Percentiles rank a stretch among this genome's conserved stretches.
Conservation (phyloP, 2,888 invertebrate genomes). For the Hofmannophila pseudospretella region DNA sequence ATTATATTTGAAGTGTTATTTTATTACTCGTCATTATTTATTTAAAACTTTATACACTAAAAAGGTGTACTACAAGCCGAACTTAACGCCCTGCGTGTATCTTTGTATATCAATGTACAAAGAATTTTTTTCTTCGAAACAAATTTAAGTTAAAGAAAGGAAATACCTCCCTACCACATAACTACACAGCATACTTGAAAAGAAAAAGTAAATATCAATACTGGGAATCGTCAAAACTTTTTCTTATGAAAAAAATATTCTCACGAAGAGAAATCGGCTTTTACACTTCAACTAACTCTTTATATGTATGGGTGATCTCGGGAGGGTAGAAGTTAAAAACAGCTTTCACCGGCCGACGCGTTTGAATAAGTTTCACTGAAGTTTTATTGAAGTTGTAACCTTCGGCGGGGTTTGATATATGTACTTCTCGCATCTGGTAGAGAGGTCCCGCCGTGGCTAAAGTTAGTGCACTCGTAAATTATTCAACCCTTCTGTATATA, state of each 20-base stretch:
- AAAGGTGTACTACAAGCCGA: no score
- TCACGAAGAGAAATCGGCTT: constrained; percentile 50
- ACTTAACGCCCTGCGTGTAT: no score
- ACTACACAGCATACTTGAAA: no score
- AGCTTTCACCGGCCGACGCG: constrained; percentile 55
- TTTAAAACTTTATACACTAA: no score
- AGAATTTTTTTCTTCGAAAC: no score
- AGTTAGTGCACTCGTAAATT: constrained; percentile 72
- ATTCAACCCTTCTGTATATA: constrained; percentile 63
- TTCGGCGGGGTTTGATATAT: constrained; percentile 65
- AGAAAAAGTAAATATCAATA: constrained; percentile 4
- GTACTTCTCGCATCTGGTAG: constrained; percentile 46
- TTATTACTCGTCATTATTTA: no score
- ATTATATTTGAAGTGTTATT: no score
- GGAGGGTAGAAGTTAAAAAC: constrained; percentile 71
- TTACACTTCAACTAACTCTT: constrained; percentile 59
- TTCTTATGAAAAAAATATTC: constrained; percentile 38
- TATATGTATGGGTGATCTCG: constrained; percentile 67
- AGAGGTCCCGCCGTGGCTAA: constrained; percentile 47
- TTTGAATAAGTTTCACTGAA: constrained; percentile 47
- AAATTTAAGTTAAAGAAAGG: no score
- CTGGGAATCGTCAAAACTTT: constrained; percentile 28
- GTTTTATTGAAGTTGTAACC: constrained; percentile 54
- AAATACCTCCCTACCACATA: no score
- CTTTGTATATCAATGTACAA: no score